Percentiles rank a stretch among this genome's conserved stretches.
Conservation (phyloP, 2,113 vertebrate species). For the Eidolon helvum region DNA sequence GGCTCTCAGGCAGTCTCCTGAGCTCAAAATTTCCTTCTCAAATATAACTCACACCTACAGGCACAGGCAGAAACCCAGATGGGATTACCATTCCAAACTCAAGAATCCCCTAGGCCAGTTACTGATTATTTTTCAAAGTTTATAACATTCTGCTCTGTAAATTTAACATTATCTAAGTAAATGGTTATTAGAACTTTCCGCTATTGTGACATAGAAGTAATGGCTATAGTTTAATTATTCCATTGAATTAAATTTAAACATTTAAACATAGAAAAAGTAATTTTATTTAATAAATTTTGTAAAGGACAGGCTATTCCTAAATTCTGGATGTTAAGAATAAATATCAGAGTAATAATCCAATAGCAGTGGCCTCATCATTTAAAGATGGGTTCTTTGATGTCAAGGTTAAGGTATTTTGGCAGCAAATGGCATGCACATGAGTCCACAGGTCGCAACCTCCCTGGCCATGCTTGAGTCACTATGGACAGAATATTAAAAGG, state of each 20-base stretch:
- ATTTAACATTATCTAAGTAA: background rate
- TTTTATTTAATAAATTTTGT: background rate
- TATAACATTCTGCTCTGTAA: background rate
- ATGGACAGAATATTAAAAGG: background rate
- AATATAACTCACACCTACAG: background rate
- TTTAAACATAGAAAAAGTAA: background rate
- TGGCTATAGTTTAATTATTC: slow-evolving; percentile 6
- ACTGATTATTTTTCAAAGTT: background rate
- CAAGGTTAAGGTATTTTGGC: slow-evolving; percentile 4
- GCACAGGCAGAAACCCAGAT: background rate
- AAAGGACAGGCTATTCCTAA: slow-evolving; percentile 12
- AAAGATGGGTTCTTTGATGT: background rate
- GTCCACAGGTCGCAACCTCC: background rate
- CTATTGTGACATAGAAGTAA: background rate
- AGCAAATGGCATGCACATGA: background rate
- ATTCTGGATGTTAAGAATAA: background rate
- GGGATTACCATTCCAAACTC: slow-evolving; percentile 8
- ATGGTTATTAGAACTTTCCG: background rate
- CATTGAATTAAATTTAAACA: background rate
- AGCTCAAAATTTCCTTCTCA: background rate
- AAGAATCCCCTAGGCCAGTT: background rate
- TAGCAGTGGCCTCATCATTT: background rate
- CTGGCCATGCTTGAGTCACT: background rate
- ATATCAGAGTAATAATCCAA: background rate
- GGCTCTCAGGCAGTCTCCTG: background rate